Base-by-base conservation (phyloP, 1,140 invertebrate species). In the Zaprionus camerounensis region DNA sequence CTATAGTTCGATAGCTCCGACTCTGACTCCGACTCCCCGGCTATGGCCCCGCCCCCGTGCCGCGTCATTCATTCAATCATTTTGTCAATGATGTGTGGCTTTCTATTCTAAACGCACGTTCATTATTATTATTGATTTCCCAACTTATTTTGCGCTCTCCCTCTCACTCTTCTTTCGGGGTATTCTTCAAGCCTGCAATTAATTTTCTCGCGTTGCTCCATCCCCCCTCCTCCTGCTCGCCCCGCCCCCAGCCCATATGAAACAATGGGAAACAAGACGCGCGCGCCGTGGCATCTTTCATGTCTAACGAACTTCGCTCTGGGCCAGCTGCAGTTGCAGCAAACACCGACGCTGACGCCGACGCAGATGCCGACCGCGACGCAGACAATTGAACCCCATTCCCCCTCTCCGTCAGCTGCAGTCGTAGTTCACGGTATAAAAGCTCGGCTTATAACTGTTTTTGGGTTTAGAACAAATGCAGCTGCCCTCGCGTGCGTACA, bases 121-220 rank as follows among this genome's bases (percentile, higher is more conserved):
- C 81, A 88, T 88, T 90, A 88, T 88, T 88, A 88, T 88, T 88
- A 88, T 88, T 90, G 84, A 88, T 88, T 88, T 88, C 78, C 84
- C 76, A 84, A 86, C 81, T 84, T 90, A 82, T 76, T 78, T 81
- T 88, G 41, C 41, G 41, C 88, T 49, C 20, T 7, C 71, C 70
- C 80, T 83, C 71, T 80, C 68, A 20, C 53, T 11, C 88, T 46
- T 80, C 69, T 72, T 11, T 66, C 68, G 57, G 41, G 31, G 38
- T 28, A 62, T 73, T 71, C 55, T 72, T 36, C 73, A 44, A 79
- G 81, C 55, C 75, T 80, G 86, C 85, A 90, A 90, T 90, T 90
- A 90, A 90, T 90, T 90, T 90, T 90, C 85, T 77, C 67, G 83
- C 67, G 41, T 81, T 85, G 49, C 76, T 76, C 81, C 76, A 80